These are phyloP conservation scores for Leptura quadrifasciata DNA, from an alignment of 2,888 invertebrate species.

Conservation along the genomic window DNA sequence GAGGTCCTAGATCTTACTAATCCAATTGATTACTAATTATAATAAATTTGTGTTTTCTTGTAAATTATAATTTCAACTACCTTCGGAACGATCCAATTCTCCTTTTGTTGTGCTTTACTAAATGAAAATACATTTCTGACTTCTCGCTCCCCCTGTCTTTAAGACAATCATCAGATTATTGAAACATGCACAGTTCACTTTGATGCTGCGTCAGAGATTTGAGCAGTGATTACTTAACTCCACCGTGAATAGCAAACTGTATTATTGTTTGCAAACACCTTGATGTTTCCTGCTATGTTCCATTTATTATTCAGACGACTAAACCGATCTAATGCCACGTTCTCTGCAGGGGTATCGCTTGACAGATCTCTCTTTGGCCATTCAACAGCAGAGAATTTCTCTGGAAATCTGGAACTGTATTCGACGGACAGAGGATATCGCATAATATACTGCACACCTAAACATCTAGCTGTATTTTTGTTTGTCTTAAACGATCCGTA, in stretches of 20 bases:
- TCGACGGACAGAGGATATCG: neutral
- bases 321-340: neutral
- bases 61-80: too few relatives aligned
- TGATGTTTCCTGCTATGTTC: constrained; percentile 5
- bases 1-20: too few relatives aligned
- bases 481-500: too few relatives aligned
- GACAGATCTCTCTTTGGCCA: neutral
- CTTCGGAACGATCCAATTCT: too few relatives aligned
- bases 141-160: too few relatives aligned
- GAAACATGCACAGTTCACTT: neutral
- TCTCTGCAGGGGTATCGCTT: neutral
- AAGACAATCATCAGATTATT: neutral
- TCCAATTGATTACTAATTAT: too few relatives aligned
- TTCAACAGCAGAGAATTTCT: neutral
- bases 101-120: too few relatives aligned
- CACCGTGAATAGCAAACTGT: constrained; percentile 5
- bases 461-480: too few relatives aligned
- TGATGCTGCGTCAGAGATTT: neutral
- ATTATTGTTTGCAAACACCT: constrained; percentile 17
- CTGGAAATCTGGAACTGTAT: neutral
- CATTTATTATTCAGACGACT: constrained; percentile 8
- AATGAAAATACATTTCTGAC: too few relatives aligned
- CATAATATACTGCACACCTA: neutral
- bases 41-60: too few relatives aligned
- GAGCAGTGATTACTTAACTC: constrained; percentile 22